Evolutionary conservation across 2,888 invertebrate species (phyloP), one percentile per base, ranked within the genome.

Genomic region (Dexiosoma caninum): DNA sequence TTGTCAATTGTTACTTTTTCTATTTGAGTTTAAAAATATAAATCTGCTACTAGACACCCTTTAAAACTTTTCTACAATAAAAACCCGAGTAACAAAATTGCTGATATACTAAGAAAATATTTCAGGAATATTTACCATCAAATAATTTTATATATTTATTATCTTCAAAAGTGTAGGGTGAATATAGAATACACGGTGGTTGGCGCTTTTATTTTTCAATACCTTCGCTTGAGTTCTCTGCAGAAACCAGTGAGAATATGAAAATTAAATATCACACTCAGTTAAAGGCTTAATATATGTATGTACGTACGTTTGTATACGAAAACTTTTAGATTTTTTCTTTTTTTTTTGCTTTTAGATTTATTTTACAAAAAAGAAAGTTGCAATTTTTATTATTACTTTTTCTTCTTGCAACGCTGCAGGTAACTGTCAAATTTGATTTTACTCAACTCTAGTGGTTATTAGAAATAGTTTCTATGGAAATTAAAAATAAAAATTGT

Each of bases 361-460:
- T 67, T 40, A 42, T 42, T 71, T 60, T 37, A 40, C 40, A 64
- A 64, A 64, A n/a, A n/a, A n/a, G n/a, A n/a, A 74, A 46, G 55
- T 19, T 19, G 19, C 32, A 21, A 40, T 62, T 67, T 72, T 69
- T 35, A 37, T 32, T 71, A 59, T 60, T 70, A n/a, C n/a, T n/a
- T n/a, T n/a, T n/a, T n/a, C n/a, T 27, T 67, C 16, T 53, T 72
- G 69, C 44, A 71, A 82, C 85, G 85, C 85, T 88, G 87, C 88
- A 88, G 88, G 88, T 87, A 87, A 88, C 87, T 85, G 88, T 88
- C 88, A 88, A 83, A 88, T 86, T 88, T 88, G 88, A 88, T 88
- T 87, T 86, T 85, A 85, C 85, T 87, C 86, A 86, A 85, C 86
- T 86, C 85, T 69, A 53, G 81, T 81, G 69, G 81, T 77, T 77